Evolutionary conservation across 1,140 invertebrate species (phyloP), one percentile per base, ranked within the genome.

Genomic region (Steinernema khuongi): DNA sequence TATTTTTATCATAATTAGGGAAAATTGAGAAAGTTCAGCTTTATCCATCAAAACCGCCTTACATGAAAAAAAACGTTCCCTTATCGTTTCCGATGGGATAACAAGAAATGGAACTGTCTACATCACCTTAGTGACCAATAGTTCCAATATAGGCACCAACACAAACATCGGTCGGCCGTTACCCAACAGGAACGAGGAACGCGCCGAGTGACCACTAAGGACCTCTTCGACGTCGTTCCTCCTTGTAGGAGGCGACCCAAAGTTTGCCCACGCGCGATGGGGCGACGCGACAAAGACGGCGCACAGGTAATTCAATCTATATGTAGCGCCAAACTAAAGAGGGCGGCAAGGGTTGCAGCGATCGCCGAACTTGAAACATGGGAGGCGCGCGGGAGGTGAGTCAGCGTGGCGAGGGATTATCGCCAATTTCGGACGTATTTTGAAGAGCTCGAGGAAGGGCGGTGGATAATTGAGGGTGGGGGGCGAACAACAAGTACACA

Each of bases 331-430:
- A 60, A 11, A 60, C 22, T 41, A 41, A 41, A 41, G 36, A 11
- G 50, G 50, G 26, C 4, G 14, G 36, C 7, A 41, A n/a, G 36
- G 36, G 36, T 22, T 14, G 50, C 11, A 7, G 50, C n/a, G n/a
- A 60, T 17, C 50, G 50, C 50, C 50, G 50, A 60, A 60, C 26
- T 60, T 60, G 50, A 60, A 60, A 60, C 50, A 60, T 60, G n/a
- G 36, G 36, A 7, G 36, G 36, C 50, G 50, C 7, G 14, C 2
- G 50, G 14, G 50, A 41, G n/a, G 50, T 60, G 50, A 60, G 7
- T 60, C 50, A 60, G 7, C 50, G 36, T 41, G 7, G 36, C 36
- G n/a, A n/a, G 36, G 36, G 50, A 60, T n/a, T n/a, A 60, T 60
- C 14, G 14, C 50, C 50, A 60, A 60, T 60, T 60, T 60, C 50